These are phyloP conservation scores for Lasioglossum calceatum DNA, from an alignment of 2,888 invertebrate species.

Conservation along the genomic window DNA sequence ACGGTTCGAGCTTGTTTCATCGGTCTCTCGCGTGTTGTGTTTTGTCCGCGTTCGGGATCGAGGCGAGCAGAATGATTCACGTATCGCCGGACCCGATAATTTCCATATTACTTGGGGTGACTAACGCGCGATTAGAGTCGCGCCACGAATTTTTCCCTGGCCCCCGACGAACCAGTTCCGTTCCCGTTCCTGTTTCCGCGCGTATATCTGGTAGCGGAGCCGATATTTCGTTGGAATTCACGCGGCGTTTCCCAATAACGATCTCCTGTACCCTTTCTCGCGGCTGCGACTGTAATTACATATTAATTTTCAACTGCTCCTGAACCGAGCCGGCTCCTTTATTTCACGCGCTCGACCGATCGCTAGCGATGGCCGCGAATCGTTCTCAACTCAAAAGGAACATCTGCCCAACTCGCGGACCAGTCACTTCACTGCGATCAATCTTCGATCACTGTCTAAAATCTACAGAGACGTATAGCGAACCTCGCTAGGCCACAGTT, in stretches of 20 bases:
- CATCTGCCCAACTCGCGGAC: not conserved
- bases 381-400: not conserved
- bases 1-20: not conserved
- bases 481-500: no score
- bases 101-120: conserved; percentile 64
- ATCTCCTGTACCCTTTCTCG: conserved; percentile 49
- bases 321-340: conserved; percentile 20
- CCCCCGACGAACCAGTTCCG: conserved; percentile 53
- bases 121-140: conserved; percentile 60
- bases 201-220: not conserved
- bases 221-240: conserved; percentile 62
- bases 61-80: conserved; percentile 54
- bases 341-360: not conserved
- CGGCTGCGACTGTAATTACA: conserved; percentile 39
- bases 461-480: no score
- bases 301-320: conserved; percentile 48
- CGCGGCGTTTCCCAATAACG: conserved; percentile 73
- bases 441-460: no score
- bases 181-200: not conserved
- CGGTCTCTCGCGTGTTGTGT: not conserved
- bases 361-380: conserved; percentile 11
- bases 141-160: conserved; percentile 42
- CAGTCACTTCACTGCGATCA: no score
- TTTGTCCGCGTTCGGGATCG: conserved; percentile 5
- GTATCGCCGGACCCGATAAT: conserved; percentile 45